Base-by-base conservation (phyloP, 1,140 invertebrate genomes). In the Panulirus ornatus region DNA sequence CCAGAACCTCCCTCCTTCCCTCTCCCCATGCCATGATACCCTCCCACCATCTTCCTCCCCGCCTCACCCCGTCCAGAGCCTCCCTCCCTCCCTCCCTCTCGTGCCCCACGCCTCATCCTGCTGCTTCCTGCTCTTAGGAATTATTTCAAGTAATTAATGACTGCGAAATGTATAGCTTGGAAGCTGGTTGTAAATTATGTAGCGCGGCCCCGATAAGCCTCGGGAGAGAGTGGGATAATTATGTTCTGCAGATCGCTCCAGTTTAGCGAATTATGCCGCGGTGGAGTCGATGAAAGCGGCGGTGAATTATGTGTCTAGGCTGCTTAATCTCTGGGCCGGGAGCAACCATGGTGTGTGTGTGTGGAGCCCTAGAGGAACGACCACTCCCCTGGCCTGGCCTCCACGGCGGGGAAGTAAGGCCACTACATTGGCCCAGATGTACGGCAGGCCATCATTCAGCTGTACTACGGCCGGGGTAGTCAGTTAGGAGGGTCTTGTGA, bases 91-190 rank as follows among this genome's bases (percentile, higher is more conserved):
- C 70, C 30, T 40, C 44, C 27, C 38, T 34, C 71, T 75, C 16
- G 30, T 38, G 19, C 38, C 27, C 1, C 40, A 2, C 30, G 16
- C 22, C 54, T 54, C 30, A 27, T 66, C 36, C 47, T 40, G 19
- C 27, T 44, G 36, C 63, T 42, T 84, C 58, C 82, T 70, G 38
- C 58, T 70, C 42, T 44, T 42, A 38, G 82, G 40, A 84, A 79
- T 40, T 51, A 79, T 79, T 51, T 79, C 6, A 79, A 22, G 36
- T 79, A 79, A 79, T 51, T 79, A 79, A 79, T 79, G 76, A 34
- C n/a, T 79, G 42, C 51, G 76, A 79, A 79, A 34, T 51, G 51
- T 51, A 44, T 51, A 79, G 44, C 5, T 79, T 51, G 51, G 38
- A 11, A 79, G 42, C 22, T 58, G 54, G 54, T 58, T 58, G 19